phyloP scores from a whole-genome alignment of 2,797 vertebrate genomes.

The Acrocephalus scirpaceus region DNA sequence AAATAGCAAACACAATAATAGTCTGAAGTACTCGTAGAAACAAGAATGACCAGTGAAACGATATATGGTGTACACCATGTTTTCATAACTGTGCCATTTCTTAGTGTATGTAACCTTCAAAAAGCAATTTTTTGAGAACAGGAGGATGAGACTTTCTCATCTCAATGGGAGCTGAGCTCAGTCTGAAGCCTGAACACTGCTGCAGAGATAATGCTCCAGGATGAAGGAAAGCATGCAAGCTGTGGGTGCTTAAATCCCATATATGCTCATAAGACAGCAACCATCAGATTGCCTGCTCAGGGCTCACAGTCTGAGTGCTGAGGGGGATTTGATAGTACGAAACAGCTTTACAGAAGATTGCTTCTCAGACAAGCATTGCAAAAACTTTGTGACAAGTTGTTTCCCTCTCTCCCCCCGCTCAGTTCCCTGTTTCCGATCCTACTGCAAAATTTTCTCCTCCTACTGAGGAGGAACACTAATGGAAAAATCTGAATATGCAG shows the following conservation, averaged over 20 bases:
- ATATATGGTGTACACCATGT: neutral
- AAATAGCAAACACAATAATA: neutral
- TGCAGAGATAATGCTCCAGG: neutral
- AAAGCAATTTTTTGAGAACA: neutral
- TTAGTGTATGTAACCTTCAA: neutral
- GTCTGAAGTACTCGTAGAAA: neutral
- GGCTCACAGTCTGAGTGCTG: neutral
- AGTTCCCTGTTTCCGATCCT: neutral
- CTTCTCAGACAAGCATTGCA: neutral
- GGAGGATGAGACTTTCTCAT: neutral
- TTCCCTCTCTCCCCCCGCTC: neutral
- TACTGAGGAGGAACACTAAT: neutral
- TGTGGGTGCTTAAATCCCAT: neutral
- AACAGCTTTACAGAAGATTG: neutral
- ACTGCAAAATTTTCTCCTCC: neutral
- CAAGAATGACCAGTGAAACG: neutral
- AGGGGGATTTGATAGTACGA: neutral
- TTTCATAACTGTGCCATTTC: neutral
- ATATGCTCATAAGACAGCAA: neutral
- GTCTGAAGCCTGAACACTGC: neutral
- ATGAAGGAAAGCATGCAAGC: neutral
- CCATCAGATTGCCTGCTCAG: neutral
- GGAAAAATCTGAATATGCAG: slow-evolving; percentile 32
- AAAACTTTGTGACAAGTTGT: slow-evolving; percentile 8
- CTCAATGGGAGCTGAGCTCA: neutral